phyloP scores from a whole-genome alignment of 2,113 vertebrate genomes.

The Ammodytes marinus region DNA sequence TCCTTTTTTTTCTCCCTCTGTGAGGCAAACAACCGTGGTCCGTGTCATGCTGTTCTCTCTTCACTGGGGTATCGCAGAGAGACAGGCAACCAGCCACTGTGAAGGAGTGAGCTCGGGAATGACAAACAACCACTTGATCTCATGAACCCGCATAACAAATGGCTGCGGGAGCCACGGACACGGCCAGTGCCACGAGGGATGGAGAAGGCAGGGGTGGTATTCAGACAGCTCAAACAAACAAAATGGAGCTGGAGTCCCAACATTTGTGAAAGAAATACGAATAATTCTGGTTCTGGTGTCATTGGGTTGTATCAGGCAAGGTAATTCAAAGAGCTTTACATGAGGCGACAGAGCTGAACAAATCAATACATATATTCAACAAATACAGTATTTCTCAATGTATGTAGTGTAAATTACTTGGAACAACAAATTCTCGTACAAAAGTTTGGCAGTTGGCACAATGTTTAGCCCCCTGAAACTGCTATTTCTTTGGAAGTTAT shows the following conservation, averaged over 20 bases:
- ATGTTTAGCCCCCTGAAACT: background rate
- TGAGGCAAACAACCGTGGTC: conserved; percentile 39
- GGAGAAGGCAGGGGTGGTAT: conserved; percentile 29
- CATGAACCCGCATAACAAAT: conserved; percentile 69
- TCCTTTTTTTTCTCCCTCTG: conserved; percentile 13
- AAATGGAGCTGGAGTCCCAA: background rate
- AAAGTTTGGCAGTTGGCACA: background rate
- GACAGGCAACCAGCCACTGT: conserved; percentile 63
- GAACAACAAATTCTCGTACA: background rate
- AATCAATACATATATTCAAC: background rate
- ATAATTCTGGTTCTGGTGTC: background rate
- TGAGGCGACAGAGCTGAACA: too few species aligned
- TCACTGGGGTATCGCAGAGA: conserved; percentile 59
- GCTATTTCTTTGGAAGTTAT: background rate
- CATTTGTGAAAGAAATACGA: background rate
- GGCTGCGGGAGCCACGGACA: conserved; percentile 40
- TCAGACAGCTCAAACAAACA: conserved; percentile 31
- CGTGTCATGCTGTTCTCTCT: conserved; percentile 63
- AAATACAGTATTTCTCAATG: background rate
- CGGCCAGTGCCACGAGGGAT: conserved; percentile 21
- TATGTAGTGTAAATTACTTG: background rate
- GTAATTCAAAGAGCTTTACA: background rate
- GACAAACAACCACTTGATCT: conserved; percentile 74
- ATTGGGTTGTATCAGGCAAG: background rate
- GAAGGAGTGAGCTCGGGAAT: conserved; percentile 66